These are phyloP conservation scores for Apamea crenata DNA, from an alignment of 2,888 invertebrate species.

Conservation along the genomic window DNA sequence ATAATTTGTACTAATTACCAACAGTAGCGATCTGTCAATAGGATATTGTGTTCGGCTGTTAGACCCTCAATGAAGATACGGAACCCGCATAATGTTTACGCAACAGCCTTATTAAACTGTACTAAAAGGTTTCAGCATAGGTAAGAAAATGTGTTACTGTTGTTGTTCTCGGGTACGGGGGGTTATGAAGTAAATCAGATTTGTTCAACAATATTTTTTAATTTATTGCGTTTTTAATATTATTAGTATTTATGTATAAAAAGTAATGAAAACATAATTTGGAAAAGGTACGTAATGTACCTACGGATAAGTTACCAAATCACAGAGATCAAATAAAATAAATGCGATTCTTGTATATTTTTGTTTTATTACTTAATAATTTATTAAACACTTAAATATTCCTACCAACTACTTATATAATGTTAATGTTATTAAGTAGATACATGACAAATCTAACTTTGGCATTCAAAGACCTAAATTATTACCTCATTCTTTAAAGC, in stretches of 20 bases:
- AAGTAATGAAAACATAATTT: not conserved
- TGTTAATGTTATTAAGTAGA: not conserved
- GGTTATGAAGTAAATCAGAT: not conserved
- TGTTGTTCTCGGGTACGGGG: not conserved
- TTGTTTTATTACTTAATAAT: too few relatives aligned
- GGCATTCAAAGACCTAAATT: not conserved
- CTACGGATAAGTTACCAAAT: not conserved
- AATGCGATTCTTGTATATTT: not conserved
- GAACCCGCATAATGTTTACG: too few relatives aligned
- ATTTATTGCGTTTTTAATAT: too few relatives aligned
- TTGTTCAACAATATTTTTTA: not conserved
- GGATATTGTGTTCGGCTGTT: too few relatives aligned
- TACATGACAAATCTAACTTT: slow-evolving; percentile 7
- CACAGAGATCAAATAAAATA: not conserved
- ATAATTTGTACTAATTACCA: too few relatives aligned
- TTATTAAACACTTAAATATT: not conserved
- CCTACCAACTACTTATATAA: not conserved
- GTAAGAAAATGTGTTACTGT: not conserved
- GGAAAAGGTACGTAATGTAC: not conserved
- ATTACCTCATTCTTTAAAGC: slow-evolving; percentile 4
- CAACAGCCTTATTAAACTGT: not conserved
- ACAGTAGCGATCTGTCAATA: too few relatives aligned
- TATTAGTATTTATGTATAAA: not conserved
- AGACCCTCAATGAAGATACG: too few relatives aligned
- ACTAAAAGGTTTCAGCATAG: not conserved